phyloP scores from a whole-genome alignment of 2,113 vertebrate genomes.

The Synchiropus splendidus region DNA sequence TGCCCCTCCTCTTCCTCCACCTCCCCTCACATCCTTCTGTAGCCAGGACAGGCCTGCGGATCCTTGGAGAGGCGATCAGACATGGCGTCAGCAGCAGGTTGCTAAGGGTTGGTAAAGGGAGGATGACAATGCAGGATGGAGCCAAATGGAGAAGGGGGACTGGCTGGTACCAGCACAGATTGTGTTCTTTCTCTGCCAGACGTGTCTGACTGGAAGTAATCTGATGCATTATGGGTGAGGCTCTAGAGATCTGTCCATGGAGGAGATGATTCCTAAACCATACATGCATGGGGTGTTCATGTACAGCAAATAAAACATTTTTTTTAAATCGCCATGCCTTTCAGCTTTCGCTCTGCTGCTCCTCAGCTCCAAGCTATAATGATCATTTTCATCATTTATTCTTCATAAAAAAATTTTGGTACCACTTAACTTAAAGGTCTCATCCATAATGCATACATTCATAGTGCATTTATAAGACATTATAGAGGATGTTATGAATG shows the following conservation, averaged over 20 bases:
- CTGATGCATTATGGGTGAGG: slow-evolving; percentile 46
- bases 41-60: slow-evolving; percentile 25
- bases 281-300: no score
- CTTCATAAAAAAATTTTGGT: no score
- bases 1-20: slow-evolving; percentile 16
- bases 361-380: no score
- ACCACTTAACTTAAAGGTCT: no score
- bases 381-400: no score
- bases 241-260: slow-evolving; percentile 2
- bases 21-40: slow-evolving; percentile 11
- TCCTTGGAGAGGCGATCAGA: slow-evolving; percentile 28
- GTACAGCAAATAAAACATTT: no score
- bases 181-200: slow-evolving; percentile 2
- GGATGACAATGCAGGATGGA: slow-evolving; percentile 33
- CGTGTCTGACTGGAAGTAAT: slow-evolving; percentile 27
- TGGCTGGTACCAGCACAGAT: slow-evolving; percentile 1
- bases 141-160: slow-evolving; percentile 15
- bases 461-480: no score
- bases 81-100: slow-evolving; percentile 22
- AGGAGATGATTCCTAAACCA: slow-evolving; percentile 32
- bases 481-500: no score
- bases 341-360: no score
- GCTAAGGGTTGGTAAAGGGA: slow-evolving; percentile 41
- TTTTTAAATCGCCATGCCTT: no score
- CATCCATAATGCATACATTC: no score